Percentiles rank a stretch among this genome's conserved stretches.
Evolutionary conservation across 2,113 vertebrate genomes (phyloP).

Genomic region (Dendrocopos noguchii): DNA sequence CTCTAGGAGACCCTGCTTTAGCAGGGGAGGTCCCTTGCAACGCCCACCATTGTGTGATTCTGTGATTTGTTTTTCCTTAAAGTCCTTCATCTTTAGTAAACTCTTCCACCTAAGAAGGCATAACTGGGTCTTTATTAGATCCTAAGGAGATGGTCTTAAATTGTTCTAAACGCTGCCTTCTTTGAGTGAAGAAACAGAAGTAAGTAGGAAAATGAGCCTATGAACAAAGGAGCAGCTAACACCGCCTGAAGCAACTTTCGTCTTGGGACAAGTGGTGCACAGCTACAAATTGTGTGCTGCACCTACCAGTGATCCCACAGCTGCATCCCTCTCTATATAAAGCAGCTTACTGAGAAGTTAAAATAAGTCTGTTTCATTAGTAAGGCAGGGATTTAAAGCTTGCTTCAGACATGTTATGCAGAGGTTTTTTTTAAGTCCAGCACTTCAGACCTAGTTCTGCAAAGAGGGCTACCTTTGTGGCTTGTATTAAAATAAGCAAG

Average conservation of each 20-base stretch:
- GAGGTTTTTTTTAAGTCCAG: not conserved
- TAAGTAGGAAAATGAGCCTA: not conserved
- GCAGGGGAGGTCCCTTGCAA: too few relatives aligned
- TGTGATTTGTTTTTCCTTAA: not conserved
- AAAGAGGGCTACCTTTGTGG: not conserved
- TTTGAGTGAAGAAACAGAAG: not conserved
- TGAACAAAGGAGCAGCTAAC: not conserved
- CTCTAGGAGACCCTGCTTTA: too few relatives aligned
- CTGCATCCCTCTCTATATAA: not conserved
- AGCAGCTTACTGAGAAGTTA: not conserved
- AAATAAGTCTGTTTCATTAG: not conserved
- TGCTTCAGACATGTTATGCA: not conserved
- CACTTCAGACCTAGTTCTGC: not conserved
- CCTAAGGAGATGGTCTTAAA: not conserved
- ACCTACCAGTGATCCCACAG: not conserved
- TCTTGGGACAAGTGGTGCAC: not conserved
- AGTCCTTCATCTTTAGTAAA: not conserved
- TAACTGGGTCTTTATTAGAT: not conserved
- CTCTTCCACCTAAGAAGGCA: not conserved
- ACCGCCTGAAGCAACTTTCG: fast-evolving
- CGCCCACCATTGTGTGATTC: too few relatives aligned
- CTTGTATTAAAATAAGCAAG: not conserved
- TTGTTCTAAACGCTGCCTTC: not conserved
- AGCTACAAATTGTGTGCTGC: not conserved
- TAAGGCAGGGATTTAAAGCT: not conserved